These are phyloP conservation scores for Stenchaetothrips biformis DNA, from an alignment of 2,888 invertebrate species.

Conservation along the genomic window DNA sequence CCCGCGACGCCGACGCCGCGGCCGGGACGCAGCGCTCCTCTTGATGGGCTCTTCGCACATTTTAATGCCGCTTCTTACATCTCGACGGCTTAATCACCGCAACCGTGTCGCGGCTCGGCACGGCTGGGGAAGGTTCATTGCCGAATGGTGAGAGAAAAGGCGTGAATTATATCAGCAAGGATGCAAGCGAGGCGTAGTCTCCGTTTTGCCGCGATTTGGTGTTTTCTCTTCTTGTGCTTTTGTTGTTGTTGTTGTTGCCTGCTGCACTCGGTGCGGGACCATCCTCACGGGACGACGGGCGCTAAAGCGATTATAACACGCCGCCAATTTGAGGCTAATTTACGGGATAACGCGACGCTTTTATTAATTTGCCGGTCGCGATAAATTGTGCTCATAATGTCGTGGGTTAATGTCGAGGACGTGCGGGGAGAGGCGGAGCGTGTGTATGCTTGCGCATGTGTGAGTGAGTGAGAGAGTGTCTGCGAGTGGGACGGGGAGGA, in stretches of 20 bases:
- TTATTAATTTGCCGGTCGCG: constrained; percentile 7
- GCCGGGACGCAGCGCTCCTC: background rate
- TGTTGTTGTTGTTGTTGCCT: too few species aligned
- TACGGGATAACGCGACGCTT: constrained; percentile 5
- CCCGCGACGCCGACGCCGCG: too few species aligned
- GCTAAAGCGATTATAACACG: background rate
- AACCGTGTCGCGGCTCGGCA: background rate
- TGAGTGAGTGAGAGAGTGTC: background rate
- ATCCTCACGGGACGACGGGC: background rate
- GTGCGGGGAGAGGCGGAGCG: background rate
- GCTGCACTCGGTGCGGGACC: too few species aligned
- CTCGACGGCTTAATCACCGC: constrained; percentile 13
- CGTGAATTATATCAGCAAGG: too few species aligned
- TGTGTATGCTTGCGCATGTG: background rate
- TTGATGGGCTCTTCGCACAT: constrained; percentile 12
- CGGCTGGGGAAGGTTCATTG: too few species aligned
- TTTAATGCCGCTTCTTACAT: constrained; percentile 6
- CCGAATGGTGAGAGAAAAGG: too few species aligned
- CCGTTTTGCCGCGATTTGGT: too few species aligned
- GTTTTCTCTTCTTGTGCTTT: too few species aligned
- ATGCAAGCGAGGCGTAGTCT: too few species aligned
- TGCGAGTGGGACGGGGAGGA: background rate
- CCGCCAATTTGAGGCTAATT: constrained; percentile 11
- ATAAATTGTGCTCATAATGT: background rate
- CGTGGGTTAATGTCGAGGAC: background rate